These are phyloP conservation scores for Contarinia nasturtii DNA, from an alignment of 1,140 invertebrate genomes.

Conservation along the genomic window DNA sequence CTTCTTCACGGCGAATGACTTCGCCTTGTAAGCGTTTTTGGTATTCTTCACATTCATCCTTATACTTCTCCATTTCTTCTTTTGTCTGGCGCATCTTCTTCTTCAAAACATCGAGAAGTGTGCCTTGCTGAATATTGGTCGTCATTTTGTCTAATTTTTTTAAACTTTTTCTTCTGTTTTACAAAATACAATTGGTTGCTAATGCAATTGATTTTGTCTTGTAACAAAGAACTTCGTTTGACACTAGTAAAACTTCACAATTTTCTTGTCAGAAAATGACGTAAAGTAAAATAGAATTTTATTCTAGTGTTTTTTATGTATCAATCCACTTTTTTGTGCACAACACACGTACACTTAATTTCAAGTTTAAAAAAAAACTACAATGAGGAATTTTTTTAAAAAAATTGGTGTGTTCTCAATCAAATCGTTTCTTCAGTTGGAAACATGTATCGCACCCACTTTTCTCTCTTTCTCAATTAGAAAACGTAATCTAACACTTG, in stretches of 20 bases:
- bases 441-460: too few relatives aligned
- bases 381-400: too few relatives aligned
- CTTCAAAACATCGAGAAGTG: constrained; percentile 87
- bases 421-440: too few relatives aligned
- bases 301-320: not conserved
- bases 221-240: too few relatives aligned
- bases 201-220: too few relatives aligned
- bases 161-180: constrained; percentile 20
- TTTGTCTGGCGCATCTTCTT: constrained; percentile 98
- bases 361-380: not conserved
- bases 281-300: too few relatives aligned
- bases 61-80: constrained; percentile 93
- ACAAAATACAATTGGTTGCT: too few relatives aligned
- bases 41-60: constrained; percentile 86
- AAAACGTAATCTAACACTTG: too few relatives aligned
- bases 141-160: constrained; percentile 46
- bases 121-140: constrained; percentile 67
- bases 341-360: not conserved
- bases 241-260: too few relatives aligned
- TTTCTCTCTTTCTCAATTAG: too few relatives aligned
- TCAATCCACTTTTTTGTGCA: not conserved
- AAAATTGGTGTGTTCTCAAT: too few relatives aligned
- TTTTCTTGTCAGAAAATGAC: too few relatives aligned
- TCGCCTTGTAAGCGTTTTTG: constrained; percentile 78
- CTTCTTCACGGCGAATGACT: constrained; percentile 83